These are phyloP conservation scores for Phaethornis superciliosus DNA, from an alignment of 2,113 vertebrate genomes.

Conservation along the genomic window DNA sequence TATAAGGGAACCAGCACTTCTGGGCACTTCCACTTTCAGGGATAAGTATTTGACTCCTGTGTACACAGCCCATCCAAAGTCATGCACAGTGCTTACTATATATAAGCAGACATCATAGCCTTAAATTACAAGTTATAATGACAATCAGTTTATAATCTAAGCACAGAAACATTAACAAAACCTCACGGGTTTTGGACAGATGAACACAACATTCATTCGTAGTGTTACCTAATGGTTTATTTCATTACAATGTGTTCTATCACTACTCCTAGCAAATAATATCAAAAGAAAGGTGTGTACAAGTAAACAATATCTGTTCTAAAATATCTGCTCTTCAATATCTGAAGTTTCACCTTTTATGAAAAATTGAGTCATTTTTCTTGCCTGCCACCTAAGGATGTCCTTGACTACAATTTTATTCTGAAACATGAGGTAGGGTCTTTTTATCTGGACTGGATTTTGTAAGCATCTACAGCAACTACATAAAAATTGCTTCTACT, in stretches of 20 bases:
- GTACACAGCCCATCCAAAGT: neutral
- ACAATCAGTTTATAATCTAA: neutral
- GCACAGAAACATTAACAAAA: neutral
- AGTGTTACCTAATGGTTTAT: neutral
- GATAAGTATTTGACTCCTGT: neutral
- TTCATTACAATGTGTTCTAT: neutral
- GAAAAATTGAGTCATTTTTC: neutral
- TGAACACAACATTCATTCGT: neutral
- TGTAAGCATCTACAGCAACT: neutral
- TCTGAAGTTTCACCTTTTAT: neutral
- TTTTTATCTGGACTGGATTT: neutral
- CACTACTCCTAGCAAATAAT: neutral
- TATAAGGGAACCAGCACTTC: neutral
- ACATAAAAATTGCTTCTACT: neutral
- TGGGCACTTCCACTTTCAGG: neutral
- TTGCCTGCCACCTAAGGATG: neutral
- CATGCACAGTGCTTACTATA: neutral
- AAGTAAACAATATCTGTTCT: neutral
- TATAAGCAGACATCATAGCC: accelerated
- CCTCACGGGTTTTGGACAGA: accelerated
- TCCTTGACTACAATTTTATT: neutral
- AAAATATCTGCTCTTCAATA: neutral
- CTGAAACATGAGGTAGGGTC: neutral
- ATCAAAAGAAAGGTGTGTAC: accelerated
- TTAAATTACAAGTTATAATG: neutral